Base-by-base conservation (phyloP, 2,888 invertebrate genomes). In the Mythimna impura region DNA sequence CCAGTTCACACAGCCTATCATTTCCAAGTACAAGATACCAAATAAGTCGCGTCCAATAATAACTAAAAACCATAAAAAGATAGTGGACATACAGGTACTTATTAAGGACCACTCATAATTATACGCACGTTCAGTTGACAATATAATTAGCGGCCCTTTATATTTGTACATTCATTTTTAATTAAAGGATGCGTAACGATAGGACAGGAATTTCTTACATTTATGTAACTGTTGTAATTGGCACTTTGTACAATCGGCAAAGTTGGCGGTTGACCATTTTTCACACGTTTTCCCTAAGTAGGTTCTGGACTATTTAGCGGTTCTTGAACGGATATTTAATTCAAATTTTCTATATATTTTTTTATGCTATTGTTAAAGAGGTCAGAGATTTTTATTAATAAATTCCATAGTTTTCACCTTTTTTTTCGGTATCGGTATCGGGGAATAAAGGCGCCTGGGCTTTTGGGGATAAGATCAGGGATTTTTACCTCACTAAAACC, bases 21-120 rank as follows among this genome's bases (percentile, higher is more conserved):
- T 62, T 68, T 63, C 14, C 61, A 12, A 52, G 50, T 9, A 34
- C 58, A 62, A 50, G 55, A 60, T 73, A 61, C 65, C 67, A 70
- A 81, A 81, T 77, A 81, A 22, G 81, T 55, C 50, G 54, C 36
- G 58, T 76, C 65, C 17, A 71, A 57, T 73, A 68, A 69, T 73
- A 68, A 70, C 36, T 64, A 10, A 73, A 72, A 76, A 10, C 71
- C 43, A 67, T 82, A 76, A 73, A 73, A 76, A 62, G 50, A 2
- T 67, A 36, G 54, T 68, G 40, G 69, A 61, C 34, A 12, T 25
- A 65, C 73, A 7, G 22, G 65, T 62, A 54, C 60, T 75, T 36
- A 78, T 78, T 71, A 69, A 57, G 36, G 60, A 34, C 22, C 55
- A 54, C 22, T 61, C 52, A 55, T 81, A 71, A 71, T 66, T 64